phyloP scores from a whole-genome alignment of 2,113 vertebrate genomes.

The Xenus cinereus region DNA sequence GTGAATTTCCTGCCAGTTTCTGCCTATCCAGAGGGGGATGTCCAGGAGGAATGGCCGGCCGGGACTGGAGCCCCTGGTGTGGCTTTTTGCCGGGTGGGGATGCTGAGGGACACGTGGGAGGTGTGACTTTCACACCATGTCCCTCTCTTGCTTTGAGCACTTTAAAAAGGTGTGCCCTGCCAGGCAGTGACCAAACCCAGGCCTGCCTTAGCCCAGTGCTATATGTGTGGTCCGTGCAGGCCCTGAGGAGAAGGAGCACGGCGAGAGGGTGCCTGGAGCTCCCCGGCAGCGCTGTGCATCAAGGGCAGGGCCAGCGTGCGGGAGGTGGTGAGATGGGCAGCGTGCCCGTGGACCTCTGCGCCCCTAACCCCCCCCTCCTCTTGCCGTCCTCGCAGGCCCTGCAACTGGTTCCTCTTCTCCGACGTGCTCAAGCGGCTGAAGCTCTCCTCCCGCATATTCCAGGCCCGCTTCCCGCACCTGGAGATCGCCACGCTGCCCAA shows the following conservation, averaged over 20 bases:
- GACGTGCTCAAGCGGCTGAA: conserved; percentile 94
- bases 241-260: neutral
- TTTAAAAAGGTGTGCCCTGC: neutral
- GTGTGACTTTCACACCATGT: neutral
- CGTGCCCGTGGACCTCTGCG: fast-evolving
- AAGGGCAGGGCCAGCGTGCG: neutral
- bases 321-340: neutral
- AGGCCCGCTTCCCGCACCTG: conserved; percentile 91
- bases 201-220: fast-evolving
- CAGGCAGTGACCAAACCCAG: neutral
- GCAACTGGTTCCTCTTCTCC: conserved; percentile 95
- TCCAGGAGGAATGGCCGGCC: neutral
- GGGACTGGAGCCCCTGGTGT: neutral
- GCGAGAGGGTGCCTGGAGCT: neutral
- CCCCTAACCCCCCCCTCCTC: neutral
- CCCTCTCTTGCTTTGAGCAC: neutral
- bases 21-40: neutral
- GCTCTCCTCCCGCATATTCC: conserved; percentile 93
- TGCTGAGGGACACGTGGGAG: neutral
- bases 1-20: neutral
- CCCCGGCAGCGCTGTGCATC: fast-evolving
- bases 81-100: neutral
- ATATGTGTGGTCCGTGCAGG: neutral
- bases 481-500: conserved; percentile 87
- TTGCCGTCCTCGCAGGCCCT: conserved; percentile 76